These are phyloP conservation scores for Percopsis omiscomaycus DNA, from an alignment of 2,797 vertebrate species.

Conservation along the genomic window DNA sequence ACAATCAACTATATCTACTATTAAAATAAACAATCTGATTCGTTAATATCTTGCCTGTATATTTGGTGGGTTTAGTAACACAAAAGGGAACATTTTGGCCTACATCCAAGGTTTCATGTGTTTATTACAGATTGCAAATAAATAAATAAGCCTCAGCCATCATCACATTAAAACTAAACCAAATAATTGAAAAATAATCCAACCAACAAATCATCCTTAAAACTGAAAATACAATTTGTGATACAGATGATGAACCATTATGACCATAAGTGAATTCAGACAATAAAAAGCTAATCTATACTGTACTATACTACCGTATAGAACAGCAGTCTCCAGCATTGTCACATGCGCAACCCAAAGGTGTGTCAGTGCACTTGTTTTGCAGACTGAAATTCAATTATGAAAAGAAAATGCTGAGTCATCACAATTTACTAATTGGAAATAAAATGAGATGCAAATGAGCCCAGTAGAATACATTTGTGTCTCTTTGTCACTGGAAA, in stretches of 20 bases:
- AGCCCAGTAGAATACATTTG: conserved; percentile 67
- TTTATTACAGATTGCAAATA: too few relatives aligned
- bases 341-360: conserved; percentile 27
- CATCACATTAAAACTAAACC: too few relatives aligned
- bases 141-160: too few relatives aligned
- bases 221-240: too few relatives aligned
- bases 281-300: conserved; percentile 22
- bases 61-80: neutral
- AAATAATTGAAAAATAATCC: too few relatives aligned
- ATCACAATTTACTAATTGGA: conserved; percentile 68
- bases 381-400: conserved; percentile 71
- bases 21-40: too few relatives aligned
- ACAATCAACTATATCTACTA: too few relatives aligned
- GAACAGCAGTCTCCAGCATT: conserved; percentile 17
- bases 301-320: conserved; percentile 12
- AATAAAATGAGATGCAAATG: conserved; percentile 77
- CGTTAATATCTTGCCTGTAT: too few relatives aligned
- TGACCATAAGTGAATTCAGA: conserved; percentile 15
- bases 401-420: conserved; percentile 69
- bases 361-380: conserved; percentile 51
- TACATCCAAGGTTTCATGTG: neutral
- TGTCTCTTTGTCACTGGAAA: conserved; percentile 70
- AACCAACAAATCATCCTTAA: too few relatives aligned
- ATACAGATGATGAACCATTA: too few relatives aligned
- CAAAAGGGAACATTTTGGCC: neutral